These are phyloP conservation scores for Melitaea athalia DNA, from an alignment of 2,888 invertebrate genomes.

Conservation along the genomic window DNA sequence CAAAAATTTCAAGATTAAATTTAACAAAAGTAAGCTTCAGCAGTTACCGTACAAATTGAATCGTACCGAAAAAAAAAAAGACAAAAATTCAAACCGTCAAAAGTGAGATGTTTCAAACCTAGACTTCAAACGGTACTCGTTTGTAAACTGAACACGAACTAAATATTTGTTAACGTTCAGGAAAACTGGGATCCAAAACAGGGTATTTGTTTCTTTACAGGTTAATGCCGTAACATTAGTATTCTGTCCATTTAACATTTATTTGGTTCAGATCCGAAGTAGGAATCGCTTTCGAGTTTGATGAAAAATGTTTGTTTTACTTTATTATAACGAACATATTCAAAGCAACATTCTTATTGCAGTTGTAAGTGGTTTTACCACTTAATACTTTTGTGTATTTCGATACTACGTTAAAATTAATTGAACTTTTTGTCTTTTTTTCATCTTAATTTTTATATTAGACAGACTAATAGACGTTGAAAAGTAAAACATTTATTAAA, in stretches of 20 bases:
- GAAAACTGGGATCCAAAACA: slow-evolving; percentile 35
- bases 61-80: slow-evolving; percentile 14
- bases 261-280: slow-evolving; percentile 33
- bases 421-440: too few relatives aligned
- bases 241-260: slow-evolving; percentile 37
- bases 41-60: slow-evolving; percentile 31
- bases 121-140: slow-evolving; percentile 29
- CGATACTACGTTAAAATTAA: too few relatives aligned
- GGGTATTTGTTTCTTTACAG: slow-evolving; percentile 39
- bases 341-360: neutral
- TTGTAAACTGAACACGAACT: slow-evolving; percentile 36
- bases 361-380: too few relatives aligned
- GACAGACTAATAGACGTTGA: too few relatives aligned
- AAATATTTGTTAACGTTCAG: slow-evolving; percentile 41
- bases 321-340: neutral
- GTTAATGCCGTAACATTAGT: slow-evolving; percentile 39
- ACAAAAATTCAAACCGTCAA: slow-evolving; percentile 20
- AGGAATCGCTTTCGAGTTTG: slow-evolving; percentile 6
- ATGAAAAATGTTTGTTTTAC: neutral
- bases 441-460: too few relatives aligned
- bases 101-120: slow-evolving; percentile 34
- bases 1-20: slow-evolving; percentile 14
- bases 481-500: neutral
- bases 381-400: neutral
- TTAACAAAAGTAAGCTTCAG: slow-evolving; percentile 24